These are phyloP conservation scores for Thermophis baileyi DNA, from an alignment of 2,113 vertebrate genomes.

Conservation along the genomic window DNA sequence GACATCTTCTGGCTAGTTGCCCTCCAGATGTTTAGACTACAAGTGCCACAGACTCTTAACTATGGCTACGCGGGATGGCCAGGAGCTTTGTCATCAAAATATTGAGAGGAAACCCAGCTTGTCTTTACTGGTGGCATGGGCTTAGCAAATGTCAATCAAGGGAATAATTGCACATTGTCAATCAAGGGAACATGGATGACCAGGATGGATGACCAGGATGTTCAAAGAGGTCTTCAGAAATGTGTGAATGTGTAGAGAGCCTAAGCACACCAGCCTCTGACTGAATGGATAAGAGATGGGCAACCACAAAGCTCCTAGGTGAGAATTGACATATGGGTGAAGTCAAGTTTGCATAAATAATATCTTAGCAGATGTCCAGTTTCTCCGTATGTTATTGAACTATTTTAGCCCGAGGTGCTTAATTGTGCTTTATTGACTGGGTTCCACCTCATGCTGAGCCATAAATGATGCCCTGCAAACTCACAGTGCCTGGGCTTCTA, in stretches of 20 bases:
- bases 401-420: background rate
- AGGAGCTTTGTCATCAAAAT: background rate
- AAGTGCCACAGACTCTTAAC: background rate
- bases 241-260: background rate
- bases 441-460: background rate
- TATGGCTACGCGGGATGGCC: background rate
- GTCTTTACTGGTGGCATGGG: background rate
- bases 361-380: background rate
- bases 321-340: background rate
- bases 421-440: background rate
- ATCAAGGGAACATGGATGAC: background rate
- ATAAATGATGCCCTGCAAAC: background rate
- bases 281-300: background rate
- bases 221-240: background rate
- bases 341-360: background rate
- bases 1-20: background rate
- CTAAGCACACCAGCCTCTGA: background rate
- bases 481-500: background rate
- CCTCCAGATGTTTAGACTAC: background rate
- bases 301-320: background rate
- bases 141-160: background rate
- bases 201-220: background rate
- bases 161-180: background rate
- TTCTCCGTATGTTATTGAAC: background rate
- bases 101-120: background rate